Base-by-base conservation (phyloP, 2,888 invertebrate genomes). In the Petrolisthes cinctipes region DNA sequence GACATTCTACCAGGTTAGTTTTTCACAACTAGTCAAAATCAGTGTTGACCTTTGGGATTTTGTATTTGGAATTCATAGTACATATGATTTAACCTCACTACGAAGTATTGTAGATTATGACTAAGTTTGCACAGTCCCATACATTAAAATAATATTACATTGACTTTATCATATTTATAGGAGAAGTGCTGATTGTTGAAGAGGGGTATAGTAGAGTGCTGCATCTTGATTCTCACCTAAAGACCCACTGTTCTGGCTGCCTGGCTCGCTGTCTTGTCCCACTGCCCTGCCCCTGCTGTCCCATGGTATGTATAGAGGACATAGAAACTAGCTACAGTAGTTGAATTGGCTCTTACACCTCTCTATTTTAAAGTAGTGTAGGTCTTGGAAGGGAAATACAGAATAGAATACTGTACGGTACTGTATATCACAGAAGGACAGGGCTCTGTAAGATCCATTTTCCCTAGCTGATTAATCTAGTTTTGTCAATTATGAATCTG, bases 151-250 rank as follows among this genome's bases (percentile, higher is more conserved):
- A 4, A 4, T n/a, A 57, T 79, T 79, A 20, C 17, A 17, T 9
- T 11, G 20, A 17, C 20, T 51, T 11, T 79, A 23, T 20, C 11
- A 23, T 9, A 20, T 57, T 80, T 83, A 14, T 53, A 88, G 87
- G 87, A 56, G 87, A 88, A n/a, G 81, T 88, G n/a, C 71, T 88
- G 23, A 81, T 81, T 23, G 84, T 84, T 9, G 87, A 88, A 20
- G 66, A 84, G 23, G 83, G 80, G 14, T 88, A 88, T 73, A 81
- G 87, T 66, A 79, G 75, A n/a, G 82, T 88, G 23, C 81, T 88
- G 5, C 87, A 75, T 14, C 66, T 88, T 56, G 84, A 84, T 51
- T 84, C 84, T 51, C 83, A 80, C 6, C 76, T 88, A 37, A 80
- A 61, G 7, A 84, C 84, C n/a, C 81, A 88, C 53, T 88, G 87